Percentiles rank a stretch among this genome's conserved stretches.
Conservation (phyloP, 35 echinoderm and acorn worm species). For the Diadema setosum region DNA sequence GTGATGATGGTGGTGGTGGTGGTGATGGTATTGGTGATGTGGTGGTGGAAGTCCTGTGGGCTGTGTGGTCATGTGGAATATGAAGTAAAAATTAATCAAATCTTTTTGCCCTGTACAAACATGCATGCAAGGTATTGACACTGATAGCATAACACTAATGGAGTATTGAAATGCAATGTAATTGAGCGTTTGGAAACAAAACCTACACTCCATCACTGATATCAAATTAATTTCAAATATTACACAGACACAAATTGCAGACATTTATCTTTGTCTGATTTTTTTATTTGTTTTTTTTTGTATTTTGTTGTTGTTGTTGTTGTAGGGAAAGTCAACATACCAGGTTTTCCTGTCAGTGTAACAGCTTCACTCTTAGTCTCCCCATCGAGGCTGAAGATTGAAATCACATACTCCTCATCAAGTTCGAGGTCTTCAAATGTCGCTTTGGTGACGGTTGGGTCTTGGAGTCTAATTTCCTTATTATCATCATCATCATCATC, state of each 20-base stretch:
- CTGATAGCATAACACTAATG: neutral
- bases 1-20: too few species aligned
- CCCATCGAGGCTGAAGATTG: slow-evolving; percentile 53
- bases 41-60: too few species aligned
- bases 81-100: too few species aligned
- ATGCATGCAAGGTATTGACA: too few species aligned
- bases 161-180: neutral
- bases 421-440: slow-evolving; percentile 32
- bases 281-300: neutral
- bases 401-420: slow-evolving; percentile 48
- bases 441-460: slow-evolving; percentile 24
- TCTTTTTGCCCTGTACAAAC: too few species aligned
- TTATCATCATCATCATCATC: neutral
- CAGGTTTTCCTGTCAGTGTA: slow-evolving; percentile 49
- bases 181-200: neutral
- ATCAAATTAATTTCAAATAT: too few species aligned
- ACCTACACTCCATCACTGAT: neutral
- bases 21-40: too few species aligned
- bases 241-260: too few species aligned
- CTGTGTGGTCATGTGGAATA: too few species aligned
- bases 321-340: slow-evolving; percentile 7
- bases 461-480: slow-evolving; percentile 11
- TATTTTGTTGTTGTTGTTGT: neutral
- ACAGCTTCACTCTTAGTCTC: slow-evolving; percentile 60
- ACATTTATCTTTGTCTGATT: neutral